Base-by-base conservation (phyloP, 2,888 invertebrate species). In the Phorcus lineatus region DNA sequence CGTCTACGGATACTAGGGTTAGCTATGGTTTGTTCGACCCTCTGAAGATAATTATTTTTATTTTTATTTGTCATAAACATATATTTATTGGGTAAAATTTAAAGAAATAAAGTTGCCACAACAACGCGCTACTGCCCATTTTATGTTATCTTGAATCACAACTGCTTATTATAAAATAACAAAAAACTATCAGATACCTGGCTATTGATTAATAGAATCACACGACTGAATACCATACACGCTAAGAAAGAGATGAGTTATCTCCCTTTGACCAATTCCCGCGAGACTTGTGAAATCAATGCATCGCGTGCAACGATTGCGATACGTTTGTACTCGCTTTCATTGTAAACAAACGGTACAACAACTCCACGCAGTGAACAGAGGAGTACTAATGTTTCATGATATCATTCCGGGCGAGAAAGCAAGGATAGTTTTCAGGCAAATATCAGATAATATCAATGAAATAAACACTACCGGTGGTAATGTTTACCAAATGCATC, bases 251-350 rank as follows among this genome's bases (percentile, higher is more conserved):
- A 62, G 28, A 22, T 24, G 62, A 62, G 62, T 62, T 62, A 28
- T 62, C 62, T 62, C 62, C 62, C 62, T 62, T 62, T 22, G 62
- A 62, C 62, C 28, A 62, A 62, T 28, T 62, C 62, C 28, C 62
- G 62, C 24, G 62, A 28, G 62, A 62, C 9, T 28, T 28, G 28
- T 28, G 28, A 28, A 24, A 28, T 62, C 62, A 28, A 62, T 62
- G 0, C 28, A 28, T 62, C 17, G 62, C 62, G 62, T 62, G 62
- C 62, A 62, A 62, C 28, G 62, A 28, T 28, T 24, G 22, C 28
- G 62, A 62, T 62, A 22, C 28, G 24, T 28, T 62, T 28, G 62
- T 16, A 28, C 28, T 28, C 28, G 17, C 28, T 24, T 62, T 11
- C 62, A 62, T 62, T 62, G 62, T 62, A 24, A 62, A 62, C 62